A percentile compares a stretch with the other conserved stretches of the same genome.
phyloP scores from a whole-genome alignment of 2,888 invertebrate species.

The Malthinus seriepunctatus region DNA sequence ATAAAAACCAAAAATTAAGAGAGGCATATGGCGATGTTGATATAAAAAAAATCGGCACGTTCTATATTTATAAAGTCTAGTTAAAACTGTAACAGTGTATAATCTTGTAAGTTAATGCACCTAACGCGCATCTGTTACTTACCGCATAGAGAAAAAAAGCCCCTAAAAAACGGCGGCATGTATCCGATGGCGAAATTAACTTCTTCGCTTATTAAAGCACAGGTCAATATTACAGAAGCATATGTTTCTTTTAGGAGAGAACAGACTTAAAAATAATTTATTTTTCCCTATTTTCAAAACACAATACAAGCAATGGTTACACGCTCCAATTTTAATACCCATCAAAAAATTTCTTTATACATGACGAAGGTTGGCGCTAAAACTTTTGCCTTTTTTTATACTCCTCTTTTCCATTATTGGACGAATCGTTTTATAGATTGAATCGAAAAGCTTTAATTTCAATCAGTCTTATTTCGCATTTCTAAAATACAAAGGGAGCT shows the following conservation, averaged over 20 bases:
- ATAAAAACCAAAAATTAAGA: conserved; percentile 9
- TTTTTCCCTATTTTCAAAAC: conserved; percentile 8
- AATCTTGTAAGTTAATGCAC: conserved; percentile 12
- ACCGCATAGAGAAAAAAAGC: conserved; percentile 12
- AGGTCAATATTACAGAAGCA: conserved; percentile 16
- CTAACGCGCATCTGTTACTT: conserved; percentile 21
- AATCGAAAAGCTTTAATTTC: neutral
- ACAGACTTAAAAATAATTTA: conserved; percentile 14
- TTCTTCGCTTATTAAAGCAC: conserved; percentile 14
- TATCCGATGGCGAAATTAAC: conserved; percentile 21
- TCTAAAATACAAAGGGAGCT: neutral
- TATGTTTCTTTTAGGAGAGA: conserved; percentile 12
- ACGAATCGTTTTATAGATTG: neutral
- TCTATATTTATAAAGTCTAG: conserved; percentile 17
- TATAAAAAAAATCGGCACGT: conserved; percentile 22
- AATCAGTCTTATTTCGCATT: neutral
- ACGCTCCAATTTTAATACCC: conserved; percentile 8
- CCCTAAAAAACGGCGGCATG: conserved; percentile 12
- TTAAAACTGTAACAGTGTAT: conserved; percentile 15
- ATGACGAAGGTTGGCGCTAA: no score
- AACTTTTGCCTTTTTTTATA: no score
- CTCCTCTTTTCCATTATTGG: neutral
- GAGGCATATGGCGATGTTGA: conserved; percentile 16
- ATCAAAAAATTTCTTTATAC: no score
- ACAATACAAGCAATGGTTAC: conserved; percentile 11